Base-by-base conservation (phyloP, 1,140 invertebrate genomes). In the Melipona quadrifasciata region DNA sequence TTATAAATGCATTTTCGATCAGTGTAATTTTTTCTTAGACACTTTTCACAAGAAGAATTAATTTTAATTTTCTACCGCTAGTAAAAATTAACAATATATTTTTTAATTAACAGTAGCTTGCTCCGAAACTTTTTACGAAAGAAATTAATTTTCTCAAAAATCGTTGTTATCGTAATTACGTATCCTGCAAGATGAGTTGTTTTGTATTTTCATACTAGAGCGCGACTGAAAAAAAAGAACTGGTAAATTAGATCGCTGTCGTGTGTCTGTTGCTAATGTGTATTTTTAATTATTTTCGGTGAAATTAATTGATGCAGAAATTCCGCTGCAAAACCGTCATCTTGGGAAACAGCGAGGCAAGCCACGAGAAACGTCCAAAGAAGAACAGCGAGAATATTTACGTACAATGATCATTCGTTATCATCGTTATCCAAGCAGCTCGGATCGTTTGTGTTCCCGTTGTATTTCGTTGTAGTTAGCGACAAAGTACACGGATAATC, bases 401-500 rank as follows among this genome's bases (percentile, higher is more conserved):
- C 24, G 16, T 24, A 24, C 14, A 17, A 11, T 67, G 68, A 82
- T 82, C 81, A 68, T 27, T 51, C 74, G 74, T 82, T 82, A 82
- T 82, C 80, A 21, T 16, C 58, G 31, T 31, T 31, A 31, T 31
- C 31, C 31, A 2, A 31, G 16, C 16, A 4, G 8, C 31, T 53
- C 39, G 58, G 53, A 64, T 24, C n/a, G 19, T 58, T 76, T 39
- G 31, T n/a, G 17, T 77, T 34, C 24, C 24, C 12, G n/a, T 14
- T 65, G 39, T 82, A 75, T 82, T 77, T 82, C 53, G 39, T n/a
- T 31, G 47, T 76, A 47, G 64, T 82, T 77, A 57, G 34, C 64
- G 61, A 27, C 73, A 39, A 82, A 82, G 72, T 64, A 68, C 74
- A 31, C 53, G 81, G 55, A 68, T 82, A 77, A 82, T 82, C 81